A percentile compares a stretch with the other conserved stretches of the same genome.
phyloP scores from a whole-genome alignment of 2,113 vertebrate genomes.

The Dicaeum eximium region DNA sequence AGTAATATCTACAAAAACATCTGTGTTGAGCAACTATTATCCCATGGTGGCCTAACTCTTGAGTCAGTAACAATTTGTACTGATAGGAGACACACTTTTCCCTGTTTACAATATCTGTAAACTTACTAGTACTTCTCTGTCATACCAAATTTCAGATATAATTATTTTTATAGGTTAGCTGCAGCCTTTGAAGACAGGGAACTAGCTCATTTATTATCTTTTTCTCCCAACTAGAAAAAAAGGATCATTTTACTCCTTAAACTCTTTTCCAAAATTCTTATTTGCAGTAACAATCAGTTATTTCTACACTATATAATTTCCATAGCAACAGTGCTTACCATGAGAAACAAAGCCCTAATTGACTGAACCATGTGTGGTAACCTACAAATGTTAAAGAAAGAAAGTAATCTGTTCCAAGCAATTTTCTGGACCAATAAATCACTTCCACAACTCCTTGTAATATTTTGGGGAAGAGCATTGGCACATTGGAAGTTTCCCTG shows the following conservation, averaged over 20 bases:
- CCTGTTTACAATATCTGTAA: neutral
- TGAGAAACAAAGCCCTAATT: neutral
- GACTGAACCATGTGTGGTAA: neutral
- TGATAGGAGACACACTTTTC: neutral
- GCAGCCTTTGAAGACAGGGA: neutral
- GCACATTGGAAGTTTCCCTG: neutral
- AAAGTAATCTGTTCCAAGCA: neutral
- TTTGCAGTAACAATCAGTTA: neutral
- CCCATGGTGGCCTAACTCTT: neutral
- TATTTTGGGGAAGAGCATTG: neutral
- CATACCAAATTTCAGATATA: neutral
- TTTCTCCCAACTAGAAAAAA: neutral
- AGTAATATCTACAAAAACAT: neutral
- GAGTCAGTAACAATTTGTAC: neutral
- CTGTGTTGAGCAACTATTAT: neutral
- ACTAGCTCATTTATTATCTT: neutral
- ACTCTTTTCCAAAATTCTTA: neutral
- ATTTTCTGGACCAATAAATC: neutral
- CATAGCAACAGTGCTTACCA: conserved; percentile 30
- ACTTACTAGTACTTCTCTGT: neutral
- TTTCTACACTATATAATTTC: conserved; percentile 17
- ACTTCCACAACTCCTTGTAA: neutral
- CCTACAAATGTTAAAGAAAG: neutral
- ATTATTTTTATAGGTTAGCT: neutral
- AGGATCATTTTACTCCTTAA: neutral